A percentile compares a stretch with the other conserved stretches of the same genome.
phyloP scores from a whole-genome alignment of 2,888 invertebrate species.

The Calameuta filiformis region DNA sequence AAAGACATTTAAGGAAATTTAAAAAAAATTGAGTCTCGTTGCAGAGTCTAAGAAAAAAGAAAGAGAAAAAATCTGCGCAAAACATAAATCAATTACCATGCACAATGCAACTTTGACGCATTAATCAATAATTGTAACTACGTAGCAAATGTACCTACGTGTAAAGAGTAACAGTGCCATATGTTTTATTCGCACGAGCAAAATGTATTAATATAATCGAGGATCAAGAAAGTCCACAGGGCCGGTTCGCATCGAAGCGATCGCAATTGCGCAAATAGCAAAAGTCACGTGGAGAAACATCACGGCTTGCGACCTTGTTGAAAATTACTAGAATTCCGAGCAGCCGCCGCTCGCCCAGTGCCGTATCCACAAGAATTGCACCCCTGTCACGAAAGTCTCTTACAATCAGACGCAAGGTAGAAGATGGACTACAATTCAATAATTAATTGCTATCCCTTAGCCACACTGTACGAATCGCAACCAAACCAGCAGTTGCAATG shows the following conservation, averaged over 20 bases:
- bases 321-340: not conserved
- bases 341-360: not conserved
- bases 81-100: not conserved
- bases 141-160: not conserved
- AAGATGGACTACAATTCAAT: not conserved
- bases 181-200: not conserved
- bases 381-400: not conserved
- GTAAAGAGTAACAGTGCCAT: not conserved
- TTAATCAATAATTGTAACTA: not conserved
- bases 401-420: not conserved
- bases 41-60: too few relatives aligned
- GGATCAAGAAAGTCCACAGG: not conserved
- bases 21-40: not conserved
- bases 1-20: too few relatives aligned
- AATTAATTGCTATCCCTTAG: conserved; percentile 15
- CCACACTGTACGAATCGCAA: conserved; percentile 37
- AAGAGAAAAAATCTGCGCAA: not conserved
- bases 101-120: not conserved
- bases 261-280: not conserved
- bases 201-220: not conserved
- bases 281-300: not conserved
- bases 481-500: conserved; percentile 41
- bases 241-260: not conserved
- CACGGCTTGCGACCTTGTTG: not conserved
- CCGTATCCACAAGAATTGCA: not conserved